Evolutionary conservation across 2,888 invertebrate genomes (phyloP).

Genomic region (Cartodere bifasciata): DNA sequence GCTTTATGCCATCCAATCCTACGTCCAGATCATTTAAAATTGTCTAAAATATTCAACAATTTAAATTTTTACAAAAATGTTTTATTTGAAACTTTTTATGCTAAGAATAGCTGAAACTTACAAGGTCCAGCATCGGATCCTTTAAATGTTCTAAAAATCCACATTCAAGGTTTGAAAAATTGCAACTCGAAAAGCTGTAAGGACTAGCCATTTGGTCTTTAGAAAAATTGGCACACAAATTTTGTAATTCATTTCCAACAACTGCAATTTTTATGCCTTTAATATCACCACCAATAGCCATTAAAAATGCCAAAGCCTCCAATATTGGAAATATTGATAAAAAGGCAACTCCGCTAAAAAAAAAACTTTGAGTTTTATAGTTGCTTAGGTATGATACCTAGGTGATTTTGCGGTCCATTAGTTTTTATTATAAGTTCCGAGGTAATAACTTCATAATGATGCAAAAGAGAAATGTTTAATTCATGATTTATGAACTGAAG

Average conservation of each 20-base stretch:
- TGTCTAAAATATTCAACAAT: conserved; percentile 26
- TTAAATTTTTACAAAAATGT: neutral
- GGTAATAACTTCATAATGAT: too few relatives aligned
- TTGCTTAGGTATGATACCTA: too few relatives aligned
- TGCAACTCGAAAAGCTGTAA: conserved; percentile 33
- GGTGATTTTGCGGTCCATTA: too few relatives aligned
- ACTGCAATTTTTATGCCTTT: conserved; percentile 59
- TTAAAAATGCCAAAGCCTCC: conserved; percentile 67
- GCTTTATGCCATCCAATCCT: conserved; percentile 42
- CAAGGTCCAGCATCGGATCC: conserved; percentile 34
- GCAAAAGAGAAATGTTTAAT: too few relatives aligned
- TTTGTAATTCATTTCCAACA: conserved; percentile 58
- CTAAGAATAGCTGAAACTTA: conserved; percentile 2
- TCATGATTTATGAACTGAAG: too few relatives aligned
- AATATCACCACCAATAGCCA: conserved; percentile 68
- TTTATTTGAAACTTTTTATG: neutral
- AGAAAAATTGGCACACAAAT: conserved; percentile 23
- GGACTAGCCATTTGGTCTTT: conserved; percentile 31
- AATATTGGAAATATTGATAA: conserved; percentile 70
- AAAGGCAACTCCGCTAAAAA: conserved; percentile 65
- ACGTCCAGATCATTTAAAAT: conserved; percentile 40
- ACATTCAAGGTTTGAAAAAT: conserved; percentile 46
- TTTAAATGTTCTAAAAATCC: conserved; percentile 46
- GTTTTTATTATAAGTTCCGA: too few relatives aligned
- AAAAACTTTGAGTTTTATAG: too few relatives aligned